Base-by-base conservation (phyloP, 2,113 vertebrate species). In the Herpailurus yagouaroundi region DNA sequence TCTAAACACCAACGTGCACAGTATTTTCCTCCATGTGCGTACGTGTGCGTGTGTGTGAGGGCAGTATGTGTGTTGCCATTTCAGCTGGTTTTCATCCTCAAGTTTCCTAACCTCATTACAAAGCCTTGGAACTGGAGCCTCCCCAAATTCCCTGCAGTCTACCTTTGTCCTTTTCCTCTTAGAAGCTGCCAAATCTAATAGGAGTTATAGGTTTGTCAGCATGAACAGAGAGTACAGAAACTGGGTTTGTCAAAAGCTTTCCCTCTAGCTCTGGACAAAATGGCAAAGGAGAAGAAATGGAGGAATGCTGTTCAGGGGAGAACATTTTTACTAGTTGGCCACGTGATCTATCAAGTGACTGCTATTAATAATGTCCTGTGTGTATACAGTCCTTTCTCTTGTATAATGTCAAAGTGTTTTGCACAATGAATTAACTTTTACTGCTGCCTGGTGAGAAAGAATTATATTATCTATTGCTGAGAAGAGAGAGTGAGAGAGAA, bases 371-470 rank as follows among this genome's bases (percentile, higher is more conserved):
- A 73, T 87, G 27, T 38, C n/a, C 41, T 63, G 1, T 64, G 63
- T 81, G 3, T 29, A 74, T 33, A 41, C 10, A 93, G 3, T 41
- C 4, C 8, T 33, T 91, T 66, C 21, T 84, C 68, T 57, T 85
- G 31, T 38, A 77, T 86, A 79, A 95, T 95, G 79, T 93, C 60
- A 95, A 81, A 63, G 48, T 87, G 7, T 91, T 97, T 77, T 91
- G 23, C 18, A 63, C 4, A 91, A 3, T 88, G 38, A 92, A 83
- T 45, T n/a, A 94, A 83, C 18, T 88, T 64, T 92, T 79, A 38
- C 4, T 84, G 52, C 48, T 86, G 86, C 45, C 41, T 86, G 36
- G 11, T 73, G 36, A 82, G 57, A 80, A 85, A 74, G 21, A 63
- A 84, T 81, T 84, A 80, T 9, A 83, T 57, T 66, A 69, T 81